Evolutionary conservation across 2,797 vertebrate genomes (phyloP).

Genomic region (Coregonus ussuriensis): DNA sequence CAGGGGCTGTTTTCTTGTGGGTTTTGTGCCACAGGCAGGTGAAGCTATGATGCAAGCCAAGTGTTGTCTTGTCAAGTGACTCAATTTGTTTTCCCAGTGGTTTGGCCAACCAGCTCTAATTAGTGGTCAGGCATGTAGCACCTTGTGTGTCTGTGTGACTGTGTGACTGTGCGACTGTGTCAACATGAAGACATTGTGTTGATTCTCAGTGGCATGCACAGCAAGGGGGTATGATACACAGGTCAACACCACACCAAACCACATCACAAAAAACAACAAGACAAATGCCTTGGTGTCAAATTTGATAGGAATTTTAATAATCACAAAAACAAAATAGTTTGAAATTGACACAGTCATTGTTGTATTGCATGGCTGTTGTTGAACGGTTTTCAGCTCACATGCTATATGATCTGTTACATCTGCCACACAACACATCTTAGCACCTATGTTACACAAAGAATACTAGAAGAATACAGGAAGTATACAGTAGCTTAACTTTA

Average conservation of each 20-base stretch:
- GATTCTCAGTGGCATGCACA: conserved; percentile 5
- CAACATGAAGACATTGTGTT: conserved; percentile 19
- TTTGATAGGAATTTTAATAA: neutral
- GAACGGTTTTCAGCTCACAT: neutral
- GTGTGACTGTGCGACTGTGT: conserved; percentile 21
- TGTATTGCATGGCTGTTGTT: neutral
- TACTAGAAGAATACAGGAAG: neutral
- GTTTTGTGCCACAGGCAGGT: conserved; percentile 3
- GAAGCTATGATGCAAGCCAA: neutral
- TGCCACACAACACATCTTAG: too few relatives aligned
- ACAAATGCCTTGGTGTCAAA: neutral
- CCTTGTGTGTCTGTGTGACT: neutral
- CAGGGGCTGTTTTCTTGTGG: neutral
- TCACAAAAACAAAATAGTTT: neutral
- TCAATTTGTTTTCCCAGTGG: conserved; percentile 5
- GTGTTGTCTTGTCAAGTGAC: neutral
- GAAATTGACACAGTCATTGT: neutral
- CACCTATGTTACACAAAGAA: neutral
- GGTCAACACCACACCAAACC: conserved; percentile 13
- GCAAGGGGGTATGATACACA: neutral
- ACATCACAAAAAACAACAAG: neutral
- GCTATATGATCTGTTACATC: neutral
- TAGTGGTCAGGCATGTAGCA: conserved; percentile 7
- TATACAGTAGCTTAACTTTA: neutral
- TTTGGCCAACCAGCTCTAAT: conserved; percentile 23